A percentile compares a stretch with the other conserved stretches of the same genome.
phyloP scores from a whole-genome alignment of 2,888 invertebrate species.

The Chirona hameri region DNA sequence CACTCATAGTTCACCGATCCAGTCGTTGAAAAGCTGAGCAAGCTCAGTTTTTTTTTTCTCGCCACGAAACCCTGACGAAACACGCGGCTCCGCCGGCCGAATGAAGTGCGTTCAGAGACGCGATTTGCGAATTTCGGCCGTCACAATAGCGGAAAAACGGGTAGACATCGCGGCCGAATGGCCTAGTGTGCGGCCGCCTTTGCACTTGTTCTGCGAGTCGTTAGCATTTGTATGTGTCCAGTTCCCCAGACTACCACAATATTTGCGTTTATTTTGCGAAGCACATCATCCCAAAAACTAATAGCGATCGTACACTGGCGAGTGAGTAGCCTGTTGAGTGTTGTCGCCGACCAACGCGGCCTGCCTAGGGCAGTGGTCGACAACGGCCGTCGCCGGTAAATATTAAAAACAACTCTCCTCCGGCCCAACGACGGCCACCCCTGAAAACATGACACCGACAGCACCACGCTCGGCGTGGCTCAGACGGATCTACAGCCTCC shows the following conservation, averaged over 20 bases:
- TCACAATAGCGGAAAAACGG: too few relatives aligned
- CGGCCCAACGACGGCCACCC: background rate
- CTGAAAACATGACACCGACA: background rate
- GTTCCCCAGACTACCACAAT: background rate
- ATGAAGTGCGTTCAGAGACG: too few relatives aligned
- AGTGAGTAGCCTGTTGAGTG: background rate
- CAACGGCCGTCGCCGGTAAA: background rate
- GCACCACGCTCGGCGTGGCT: background rate
- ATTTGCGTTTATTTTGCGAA: constrained; percentile 5
- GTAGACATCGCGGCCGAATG: too few relatives aligned
- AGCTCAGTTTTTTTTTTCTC: too few relatives aligned
- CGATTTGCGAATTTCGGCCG: too few relatives aligned
- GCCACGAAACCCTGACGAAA: too few relatives aligned
- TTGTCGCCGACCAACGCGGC: background rate
- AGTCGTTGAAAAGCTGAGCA: too few relatives aligned
- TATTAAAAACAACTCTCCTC: constrained; percentile 11
- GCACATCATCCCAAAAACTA: background rate
- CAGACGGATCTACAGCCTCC: background rate
- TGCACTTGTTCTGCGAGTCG: too few relatives aligned
- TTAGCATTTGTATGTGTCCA: too few relatives aligned
- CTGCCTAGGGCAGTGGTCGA: background rate
- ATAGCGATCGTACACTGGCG: background rate
- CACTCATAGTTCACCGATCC: too few relatives aligned
- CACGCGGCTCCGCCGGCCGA: too few relatives aligned
- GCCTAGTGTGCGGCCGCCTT: too few relatives aligned